Percentiles rank a stretch among this genome's conserved stretches.
phyloP scores from a whole-genome alignment of 2,113 vertebrate species.

The Budorcas taxicolor region DNA sequence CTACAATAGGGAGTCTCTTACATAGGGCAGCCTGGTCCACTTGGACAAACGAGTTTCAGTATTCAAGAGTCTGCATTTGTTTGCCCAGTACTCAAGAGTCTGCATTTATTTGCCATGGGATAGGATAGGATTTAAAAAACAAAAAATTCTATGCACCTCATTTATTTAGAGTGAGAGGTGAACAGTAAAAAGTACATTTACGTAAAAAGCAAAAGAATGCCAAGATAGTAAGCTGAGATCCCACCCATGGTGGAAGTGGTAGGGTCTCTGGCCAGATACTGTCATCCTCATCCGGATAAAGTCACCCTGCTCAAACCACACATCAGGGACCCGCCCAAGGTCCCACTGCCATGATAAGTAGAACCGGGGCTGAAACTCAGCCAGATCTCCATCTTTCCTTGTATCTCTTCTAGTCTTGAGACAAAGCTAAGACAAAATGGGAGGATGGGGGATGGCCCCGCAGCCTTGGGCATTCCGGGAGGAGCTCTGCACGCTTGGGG shows the following conservation, averaged over 20 bases:
- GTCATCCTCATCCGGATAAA: neutral
- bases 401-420: neutral
- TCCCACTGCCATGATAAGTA: neutral
- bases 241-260: neutral
- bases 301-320: neutral
- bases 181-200: conserved; percentile 26
- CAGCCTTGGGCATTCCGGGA: neutral
- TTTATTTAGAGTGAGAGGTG: neutral
- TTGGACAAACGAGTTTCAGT: neutral
- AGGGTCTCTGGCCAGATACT: neutral
- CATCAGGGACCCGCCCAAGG: neutral
- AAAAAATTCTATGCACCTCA: neutral
- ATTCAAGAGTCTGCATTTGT: neutral
- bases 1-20: neutral
- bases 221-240: neutral
- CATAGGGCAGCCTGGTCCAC: neutral
- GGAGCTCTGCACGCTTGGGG: neutral
- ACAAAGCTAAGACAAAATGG: neutral
- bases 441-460: neutral
- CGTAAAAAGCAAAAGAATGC: neutral
- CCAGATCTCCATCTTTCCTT: neutral
- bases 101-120: neutral
- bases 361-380: neutral
- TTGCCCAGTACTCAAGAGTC: neutral
- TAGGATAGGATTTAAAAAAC: neutral